Conservation (phyloP, 2,113 vertebrate genomes). For the Tauraco erythrolophus region DNA sequence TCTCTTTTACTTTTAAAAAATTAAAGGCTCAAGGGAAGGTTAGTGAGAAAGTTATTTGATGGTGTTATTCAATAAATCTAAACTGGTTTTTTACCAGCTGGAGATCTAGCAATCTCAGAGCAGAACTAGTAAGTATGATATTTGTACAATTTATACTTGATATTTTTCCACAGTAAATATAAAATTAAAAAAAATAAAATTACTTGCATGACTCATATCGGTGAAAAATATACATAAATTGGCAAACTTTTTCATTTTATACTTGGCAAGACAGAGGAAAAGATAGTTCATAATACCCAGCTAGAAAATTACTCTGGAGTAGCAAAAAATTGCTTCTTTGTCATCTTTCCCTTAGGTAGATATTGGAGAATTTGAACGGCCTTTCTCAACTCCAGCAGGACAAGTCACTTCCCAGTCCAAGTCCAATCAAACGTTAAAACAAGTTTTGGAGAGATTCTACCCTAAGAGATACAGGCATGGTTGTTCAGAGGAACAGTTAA, state of each 20-base stretch:
- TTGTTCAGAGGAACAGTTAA: constrained; percentile 89
- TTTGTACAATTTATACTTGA: background rate
- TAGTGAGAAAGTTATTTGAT: background rate
- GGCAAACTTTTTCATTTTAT: background rate
- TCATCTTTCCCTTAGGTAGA: constrained; percentile 82
- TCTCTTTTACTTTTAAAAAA: background rate
- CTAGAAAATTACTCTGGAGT: background rate
- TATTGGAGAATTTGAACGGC: constrained; percentile 93
- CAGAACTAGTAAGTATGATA: background rate
- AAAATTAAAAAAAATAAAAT: background rate
- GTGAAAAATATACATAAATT: background rate
- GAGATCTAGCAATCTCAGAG: background rate
- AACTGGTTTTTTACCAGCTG: background rate
- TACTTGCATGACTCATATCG: background rate
- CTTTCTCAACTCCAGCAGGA: constrained; percentile 83
- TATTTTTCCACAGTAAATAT: background rate
- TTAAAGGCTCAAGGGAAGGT: background rate
- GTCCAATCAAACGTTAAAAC: constrained; percentile 89
- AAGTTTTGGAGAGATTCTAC: constrained; percentile 93
- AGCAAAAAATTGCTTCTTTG: background rate
- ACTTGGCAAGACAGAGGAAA: background rate
- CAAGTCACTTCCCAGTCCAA: constrained; percentile 85
- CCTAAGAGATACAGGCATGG: constrained; percentile 90
- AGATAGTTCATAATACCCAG: background rate
- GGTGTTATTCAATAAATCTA: background rate